Percentiles rank a stretch among this genome's conserved stretches.
phyloP scores from a whole-genome alignment of 2,113 vertebrate species.

The Glaucidium brasilianum region DNA sequence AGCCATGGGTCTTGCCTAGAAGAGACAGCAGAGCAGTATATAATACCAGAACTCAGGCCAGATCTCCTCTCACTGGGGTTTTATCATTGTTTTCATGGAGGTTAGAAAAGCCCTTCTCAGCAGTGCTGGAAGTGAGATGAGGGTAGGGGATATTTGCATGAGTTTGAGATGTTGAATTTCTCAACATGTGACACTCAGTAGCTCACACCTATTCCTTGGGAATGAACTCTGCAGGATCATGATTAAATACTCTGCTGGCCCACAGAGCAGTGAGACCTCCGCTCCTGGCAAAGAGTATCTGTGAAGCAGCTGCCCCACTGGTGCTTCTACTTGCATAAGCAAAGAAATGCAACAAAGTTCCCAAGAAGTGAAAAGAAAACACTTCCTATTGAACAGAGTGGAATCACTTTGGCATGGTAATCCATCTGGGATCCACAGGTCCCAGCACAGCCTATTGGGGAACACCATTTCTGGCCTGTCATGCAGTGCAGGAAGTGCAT shows the following conservation, averaged over 20 bases:
- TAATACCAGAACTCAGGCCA: neutral
- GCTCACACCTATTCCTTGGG: neutral
- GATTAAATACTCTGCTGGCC: neutral
- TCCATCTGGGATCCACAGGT: neutral
- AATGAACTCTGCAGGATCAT: neutral
- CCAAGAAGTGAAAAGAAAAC: neutral
- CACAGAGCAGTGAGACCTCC: neutral
- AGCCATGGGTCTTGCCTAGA: neutral
- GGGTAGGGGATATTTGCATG: neutral
- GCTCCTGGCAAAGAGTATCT: neutral
- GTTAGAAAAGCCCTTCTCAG: neutral
- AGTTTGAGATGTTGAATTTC: neutral
- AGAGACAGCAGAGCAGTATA: neutral
- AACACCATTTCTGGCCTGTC: neutral
- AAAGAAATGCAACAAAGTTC: neutral
- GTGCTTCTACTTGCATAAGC: neutral
- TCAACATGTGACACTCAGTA: neutral
- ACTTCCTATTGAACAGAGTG: neutral
- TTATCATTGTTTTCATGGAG: neutral
- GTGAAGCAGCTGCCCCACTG: neutral
- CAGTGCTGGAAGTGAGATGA: neutral
- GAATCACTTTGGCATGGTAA: neutral
- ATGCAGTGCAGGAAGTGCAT: neutral
- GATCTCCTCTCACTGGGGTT: neutral
- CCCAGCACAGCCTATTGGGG: neutral